These are phyloP conservation scores for Dysdera silvatica DNA, from an alignment of 1,140 invertebrate genomes.

Conservation along the genomic window DNA sequence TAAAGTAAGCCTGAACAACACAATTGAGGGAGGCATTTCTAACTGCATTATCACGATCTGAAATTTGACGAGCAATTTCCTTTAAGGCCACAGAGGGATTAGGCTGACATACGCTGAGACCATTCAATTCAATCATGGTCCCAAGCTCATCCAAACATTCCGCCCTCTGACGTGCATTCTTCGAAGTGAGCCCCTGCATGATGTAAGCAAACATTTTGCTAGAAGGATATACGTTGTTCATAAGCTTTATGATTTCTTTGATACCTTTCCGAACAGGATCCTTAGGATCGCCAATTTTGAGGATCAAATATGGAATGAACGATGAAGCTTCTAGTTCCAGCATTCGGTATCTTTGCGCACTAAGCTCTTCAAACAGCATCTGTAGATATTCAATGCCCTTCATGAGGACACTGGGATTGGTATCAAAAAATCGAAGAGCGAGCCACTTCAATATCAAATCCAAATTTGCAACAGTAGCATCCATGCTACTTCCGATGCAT, in stretches of 20 bases:
- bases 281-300: conserved; percentile 93
- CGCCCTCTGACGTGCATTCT: conserved; percentile 89
- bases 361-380: conserved; percentile 68
- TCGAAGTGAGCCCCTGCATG: conserved; percentile 91
- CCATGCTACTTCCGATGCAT: conserved; percentile 51
- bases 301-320: conserved; percentile 87
- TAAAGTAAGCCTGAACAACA: conserved; percentile 78
- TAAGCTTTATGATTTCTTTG: conserved; percentile 71
- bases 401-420: conserved; percentile 91
- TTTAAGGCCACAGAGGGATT: conserved; percentile 69
- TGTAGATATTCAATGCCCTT: conserved; percentile 88
- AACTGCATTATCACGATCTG: conserved; percentile 92
- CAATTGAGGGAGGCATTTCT: conserved; percentile 91
- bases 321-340: conserved; percentile 81
- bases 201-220: conserved; percentile 82
- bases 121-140: conserved; percentile 74
- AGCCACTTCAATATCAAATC: conserved; percentile 96
- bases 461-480: conserved; percentile 77
- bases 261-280: conserved; percentile 85
- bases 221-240: conserved; percentile 76
- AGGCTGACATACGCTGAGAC: conserved; percentile 73
- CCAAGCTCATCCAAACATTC: conserved; percentile 90
- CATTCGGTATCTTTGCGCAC: conserved; percentile 72
- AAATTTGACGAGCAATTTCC: conserved; percentile 87
- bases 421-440: conserved; percentile 92